Base-by-base conservation (phyloP, 1,140 invertebrate species). In the Geopemphigus sp. region DNA sequence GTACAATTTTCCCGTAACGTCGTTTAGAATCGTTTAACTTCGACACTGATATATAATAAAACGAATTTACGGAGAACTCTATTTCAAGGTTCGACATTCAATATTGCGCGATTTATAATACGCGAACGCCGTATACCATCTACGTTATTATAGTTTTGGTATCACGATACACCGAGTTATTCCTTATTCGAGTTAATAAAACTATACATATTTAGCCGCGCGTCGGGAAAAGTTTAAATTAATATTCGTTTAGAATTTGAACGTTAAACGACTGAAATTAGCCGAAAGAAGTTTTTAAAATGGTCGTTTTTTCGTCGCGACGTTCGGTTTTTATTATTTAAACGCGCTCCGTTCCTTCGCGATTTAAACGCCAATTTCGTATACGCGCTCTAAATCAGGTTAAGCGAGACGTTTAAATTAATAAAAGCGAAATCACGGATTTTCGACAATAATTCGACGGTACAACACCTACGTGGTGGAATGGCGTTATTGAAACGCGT, bases 171-270 rank as follows among this genome's bases (percentile, higher is more conserved):
- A 22, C 24, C 12, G 29, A 1, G n/a, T 39, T 39, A 39, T 10
- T 64, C 12, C 19, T 45, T 14, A 64, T 12, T 64, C n/a, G 39
- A 39, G 29, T n/a, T 45, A 24, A 26, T 26, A 19, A 32, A 63
- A 32, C 19, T 3, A 63, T 19, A n/a, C 19, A 32, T 64, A 64
- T 39, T 22, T 45, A 64, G 61, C 19, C 22, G 63, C 63, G 63
- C n/a, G 29, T 14, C 39, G 19, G 39, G 32, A 22, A 64, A 64
- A 45, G 63, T 39, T 64, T 64, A 64, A 64, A 64, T 45, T 64
- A 10, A 64, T 64, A 64, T 64, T 32, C 39, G 63, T 64, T 64
- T 22, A 19, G 32, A 39, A n/a, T 19, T 45, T 39, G 15, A 63
- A n/a, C n/a, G n/a, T n/a, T n/a, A n/a, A n/a, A n/a, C n/a, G n/a